Evolutionary conservation across 2,797 vertebrate genomes (phyloP), one percentile per base, ranked within the genome.

Genomic region (Buceros bicornis): DNA sequence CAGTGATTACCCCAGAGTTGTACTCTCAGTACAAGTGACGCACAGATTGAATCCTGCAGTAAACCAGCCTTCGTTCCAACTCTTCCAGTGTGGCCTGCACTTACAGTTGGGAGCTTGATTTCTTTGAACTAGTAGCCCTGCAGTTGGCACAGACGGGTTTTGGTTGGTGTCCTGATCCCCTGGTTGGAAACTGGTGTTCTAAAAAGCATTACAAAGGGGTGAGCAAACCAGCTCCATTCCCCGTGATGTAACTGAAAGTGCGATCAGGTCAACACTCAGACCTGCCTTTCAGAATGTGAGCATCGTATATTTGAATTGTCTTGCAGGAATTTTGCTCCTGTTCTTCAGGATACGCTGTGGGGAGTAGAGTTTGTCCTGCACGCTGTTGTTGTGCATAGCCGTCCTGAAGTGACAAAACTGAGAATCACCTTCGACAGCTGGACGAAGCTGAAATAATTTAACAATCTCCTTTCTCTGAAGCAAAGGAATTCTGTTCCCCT

Each of bases 231-330:
- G 5, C 16, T 88, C 26, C 18, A 1, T 77, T 73, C 45, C 62
- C 64, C 2, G 2, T 53, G 48, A 31, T 0, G 1, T 37, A 31
- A 50, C 33, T 65, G 61, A 20, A 65, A 48, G 21, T 29, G 16
- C 1, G 5, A 1, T 43, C 57, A 83, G n/a, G 37, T 24, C n/a
- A 83, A 13, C 0, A 0, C 13, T 76, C 1, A 61, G 2, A 77
- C 13, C 17, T 64, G 28, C 24, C 37, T 70, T 87, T 85, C n/a
- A 29, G 53, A 69, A 60, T 47, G 50, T 51, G 50, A 89, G 15
- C 58, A 29, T 45, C 0, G 1, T 51, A 4, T 43, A 5, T 65
- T 72, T 88, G 28, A 62, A 6, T 25, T 87, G 54, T 48, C 31
- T 35, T 88, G 29, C 28, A 2, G 6, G 4, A 86, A 62, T 51